Base-by-base conservation (phyloP, 1,140 invertebrate species). In the Lerema accius region DNA sequence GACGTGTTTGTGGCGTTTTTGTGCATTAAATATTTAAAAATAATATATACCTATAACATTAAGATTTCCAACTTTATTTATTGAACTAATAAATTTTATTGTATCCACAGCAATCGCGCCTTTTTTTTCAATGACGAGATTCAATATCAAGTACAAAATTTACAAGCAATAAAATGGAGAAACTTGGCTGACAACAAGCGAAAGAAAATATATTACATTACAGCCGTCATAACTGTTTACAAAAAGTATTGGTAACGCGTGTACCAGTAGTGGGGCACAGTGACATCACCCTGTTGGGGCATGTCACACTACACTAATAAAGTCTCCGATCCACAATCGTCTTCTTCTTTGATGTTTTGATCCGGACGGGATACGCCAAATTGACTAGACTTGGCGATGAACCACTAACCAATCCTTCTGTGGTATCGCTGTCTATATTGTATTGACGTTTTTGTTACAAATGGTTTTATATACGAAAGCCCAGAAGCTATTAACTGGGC, bases 261-360 rank as follows among this genome's bases (percentile, higher is more conserved):
- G 10, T 23, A 0, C 11, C n/a, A 53, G n/a, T 15, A 23, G 19
- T 14, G 14, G 5, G 28, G 15, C 46, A 51, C 23, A 62, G 15
- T 15, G 42, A 51, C 23, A 62, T 17, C 69, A 74, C 60, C 63
- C 66, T 71, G 67, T 75, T 53, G 43, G 61, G 17, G 53, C 46
- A 66, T 65, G 59, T 70, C 75, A 78, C 73, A 63, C 66, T 26
- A 63, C 63, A 65, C 71, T 77, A 78, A 81, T 80, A 84, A 84
- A 79, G 60, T 70, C 64, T 73, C 65, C 70, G 78, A 19, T 72
- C 53, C 60, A 73, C 60, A 71, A 60, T 73, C 72, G 70, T 77
- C 62, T 50, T 48, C 46, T 74, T 72, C 71, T 82, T 84, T 82
- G 78, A 82, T 79, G 73, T 79, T 78, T 49, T 68, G 68, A 76